Base-by-base conservation (phyloP, 2,113 vertebrate species). In the Rhea pennata region DNA sequence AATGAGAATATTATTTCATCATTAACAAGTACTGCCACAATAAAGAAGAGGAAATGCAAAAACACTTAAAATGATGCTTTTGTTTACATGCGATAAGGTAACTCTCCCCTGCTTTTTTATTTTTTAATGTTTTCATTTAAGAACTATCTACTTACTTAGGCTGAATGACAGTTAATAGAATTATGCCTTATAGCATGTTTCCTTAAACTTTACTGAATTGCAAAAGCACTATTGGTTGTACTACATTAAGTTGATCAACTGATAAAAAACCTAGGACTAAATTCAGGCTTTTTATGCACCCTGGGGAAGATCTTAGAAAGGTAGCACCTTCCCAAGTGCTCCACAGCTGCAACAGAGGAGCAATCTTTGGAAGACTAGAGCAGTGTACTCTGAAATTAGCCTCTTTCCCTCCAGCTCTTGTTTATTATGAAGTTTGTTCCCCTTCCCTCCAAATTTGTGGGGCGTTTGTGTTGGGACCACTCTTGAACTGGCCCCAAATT, bases 1-100 rank as follows among this genome's bases (percentile, higher is more conserved):
- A 97, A 97, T 36, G n/a, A 96, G 86, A 36, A 82, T 36, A 82
- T 78, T 92, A 86, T 84, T 95, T 95, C 81, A 74, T 44, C 50
- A 62, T 93, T 96, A 97, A 58, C 64, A 94, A 80, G n/a, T 29
- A 82, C 13, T 50, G 40, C 42, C 86, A 72, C 94, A 88, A 91
- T 69, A 73, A 96, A 95, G 78, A 93, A 83, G 50, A 94, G 73
- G 62, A 90, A 73, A 75, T 66, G 40, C 62, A 79, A 81, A 75
- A 56, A 2, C 72, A 87, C 39, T 81, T 79, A 77, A 64, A 88
- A 88, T 40, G 80, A 86, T 69, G 69, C 73, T 92, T 97, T 91
- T 59, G 50, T 89, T 96, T 53, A 72, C 19, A 39, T 53, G 36
- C n/a, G 33, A n/a, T 46, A 88, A 50, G 24, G 39, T 70, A 77